These are phyloP conservation scores for Otolemur crassicaudatus DNA, from an alignment of 2,797 vertebrate genomes.

Conservation along the genomic window DNA sequence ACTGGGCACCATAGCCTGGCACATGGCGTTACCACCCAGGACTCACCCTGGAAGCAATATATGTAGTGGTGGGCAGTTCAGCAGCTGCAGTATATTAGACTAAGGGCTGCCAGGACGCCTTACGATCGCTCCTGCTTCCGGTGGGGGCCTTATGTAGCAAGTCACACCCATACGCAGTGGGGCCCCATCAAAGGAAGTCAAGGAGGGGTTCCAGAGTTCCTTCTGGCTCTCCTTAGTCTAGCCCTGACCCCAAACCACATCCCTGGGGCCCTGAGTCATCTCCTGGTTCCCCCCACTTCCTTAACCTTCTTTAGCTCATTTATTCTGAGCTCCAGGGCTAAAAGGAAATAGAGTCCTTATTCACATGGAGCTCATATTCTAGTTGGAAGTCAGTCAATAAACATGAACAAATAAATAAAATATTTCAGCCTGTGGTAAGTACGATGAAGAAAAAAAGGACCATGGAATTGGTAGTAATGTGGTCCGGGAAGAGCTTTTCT, in stretches of 20 bases:
- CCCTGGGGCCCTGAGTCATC: background rate
- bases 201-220: background rate
- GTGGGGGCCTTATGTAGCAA: background rate
- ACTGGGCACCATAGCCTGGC: background rate
- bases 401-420: background rate
- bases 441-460: background rate
- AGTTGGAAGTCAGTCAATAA: background rate
- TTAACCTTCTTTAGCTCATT: background rate
- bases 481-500: background rate
- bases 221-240: background rate
- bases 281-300: background rate
- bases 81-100: background rate
- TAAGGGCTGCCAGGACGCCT: background rate
- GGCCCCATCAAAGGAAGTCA: no score
- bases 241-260: background rate
- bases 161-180: background rate
- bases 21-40: background rate
- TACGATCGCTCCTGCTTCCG: background rate
- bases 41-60: no score
- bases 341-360: background rate
- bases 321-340: background rate
- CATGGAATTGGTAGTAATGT: background rate
- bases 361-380: background rate
- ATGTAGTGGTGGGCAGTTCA: rapidly evolving
- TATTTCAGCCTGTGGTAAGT: background rate